Percentiles rank a stretch among this genome's conserved stretches.
Evolutionary conservation across 2,797 vertebrate genomes (phyloP).

Genomic region (Monodelphis domestica): DNA sequence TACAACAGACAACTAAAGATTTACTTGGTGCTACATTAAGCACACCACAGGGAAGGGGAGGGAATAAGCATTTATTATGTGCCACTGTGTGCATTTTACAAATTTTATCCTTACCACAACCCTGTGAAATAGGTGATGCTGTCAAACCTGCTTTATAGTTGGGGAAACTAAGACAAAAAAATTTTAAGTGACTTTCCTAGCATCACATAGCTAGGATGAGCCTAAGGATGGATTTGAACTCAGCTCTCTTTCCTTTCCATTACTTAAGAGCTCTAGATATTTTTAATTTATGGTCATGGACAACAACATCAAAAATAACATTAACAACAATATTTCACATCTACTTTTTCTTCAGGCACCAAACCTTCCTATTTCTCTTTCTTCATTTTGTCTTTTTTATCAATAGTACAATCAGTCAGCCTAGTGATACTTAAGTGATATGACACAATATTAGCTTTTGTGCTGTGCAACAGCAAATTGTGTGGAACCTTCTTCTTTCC

Average conservation of each 20-base stretch:
- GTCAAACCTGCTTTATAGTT: too few relatives aligned
- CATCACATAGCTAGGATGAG: too few relatives aligned
- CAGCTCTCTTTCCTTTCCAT: not conserved
- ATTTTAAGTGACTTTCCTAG: too few relatives aligned
- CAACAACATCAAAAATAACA: too few relatives aligned
- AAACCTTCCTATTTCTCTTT: constrained; percentile 34
- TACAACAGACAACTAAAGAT: not conserved
- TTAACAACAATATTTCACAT: not conserved
- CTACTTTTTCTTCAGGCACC: not conserved
- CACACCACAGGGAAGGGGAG: not conserved
- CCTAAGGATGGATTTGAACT: not conserved
- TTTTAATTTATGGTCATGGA: not conserved
- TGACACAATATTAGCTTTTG: not conserved
- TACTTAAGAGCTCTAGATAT: not conserved
- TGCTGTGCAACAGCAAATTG: constrained; percentile 23
- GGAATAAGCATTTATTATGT: not conserved
- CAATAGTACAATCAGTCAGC: not conserved
- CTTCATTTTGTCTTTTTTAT: constrained; percentile 37
- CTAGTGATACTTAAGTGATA: not conserved
- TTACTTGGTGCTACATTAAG: not conserved
- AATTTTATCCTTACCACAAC: too few relatives aligned
- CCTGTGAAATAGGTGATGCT: too few relatives aligned
- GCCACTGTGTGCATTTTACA: not conserved
- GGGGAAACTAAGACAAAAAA: too few relatives aligned
- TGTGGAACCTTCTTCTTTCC: not conserved